These are phyloP conservation scores for Formica aserva DNA, from an alignment of 2,888 invertebrate genomes.

Conservation along the genomic window DNA sequence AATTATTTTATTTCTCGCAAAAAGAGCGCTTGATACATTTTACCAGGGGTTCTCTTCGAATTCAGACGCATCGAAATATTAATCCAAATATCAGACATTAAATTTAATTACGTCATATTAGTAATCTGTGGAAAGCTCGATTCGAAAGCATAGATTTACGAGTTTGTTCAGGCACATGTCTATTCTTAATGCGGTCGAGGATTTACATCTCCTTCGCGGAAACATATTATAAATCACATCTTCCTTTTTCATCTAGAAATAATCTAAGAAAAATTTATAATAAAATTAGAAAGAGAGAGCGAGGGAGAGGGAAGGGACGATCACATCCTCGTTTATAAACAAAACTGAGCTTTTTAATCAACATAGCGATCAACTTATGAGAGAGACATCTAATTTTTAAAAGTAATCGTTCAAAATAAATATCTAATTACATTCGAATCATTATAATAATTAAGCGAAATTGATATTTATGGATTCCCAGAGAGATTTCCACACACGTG, in stretches of 20 bases:
- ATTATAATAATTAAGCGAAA: background rate
- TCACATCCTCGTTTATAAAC: background rate
- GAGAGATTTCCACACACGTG: conserved; percentile 26
- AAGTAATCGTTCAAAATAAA: background rate
- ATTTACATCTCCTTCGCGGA: conserved; percentile 9
- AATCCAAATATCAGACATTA: background rate
- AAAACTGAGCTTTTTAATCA: background rate
- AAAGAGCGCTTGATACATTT: conserved; percentile 23
- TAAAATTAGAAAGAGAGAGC: too few relatives aligned
- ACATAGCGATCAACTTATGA: background rate
- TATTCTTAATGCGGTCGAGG: conserved; percentile 14
- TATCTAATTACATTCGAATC: background rate
- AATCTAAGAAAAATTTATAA: background rate
- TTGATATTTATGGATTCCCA: background rate
- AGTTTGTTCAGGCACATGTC: background rate
- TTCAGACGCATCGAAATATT: background rate
- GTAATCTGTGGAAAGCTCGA: conserved; percentile 44
- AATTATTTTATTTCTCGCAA: background rate
- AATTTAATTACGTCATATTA: conserved; percentile 36
- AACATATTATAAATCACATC: background rate
- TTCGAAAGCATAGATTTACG: conserved; percentile 42
- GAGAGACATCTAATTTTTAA: background rate
- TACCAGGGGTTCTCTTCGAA: conserved; percentile 61
- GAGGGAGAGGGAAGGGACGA: too few relatives aligned
- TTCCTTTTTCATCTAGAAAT: background rate